Evolutionary conservation across 2,888 invertebrate species (phyloP).

Genomic region (Rotaria sp.): DNA sequence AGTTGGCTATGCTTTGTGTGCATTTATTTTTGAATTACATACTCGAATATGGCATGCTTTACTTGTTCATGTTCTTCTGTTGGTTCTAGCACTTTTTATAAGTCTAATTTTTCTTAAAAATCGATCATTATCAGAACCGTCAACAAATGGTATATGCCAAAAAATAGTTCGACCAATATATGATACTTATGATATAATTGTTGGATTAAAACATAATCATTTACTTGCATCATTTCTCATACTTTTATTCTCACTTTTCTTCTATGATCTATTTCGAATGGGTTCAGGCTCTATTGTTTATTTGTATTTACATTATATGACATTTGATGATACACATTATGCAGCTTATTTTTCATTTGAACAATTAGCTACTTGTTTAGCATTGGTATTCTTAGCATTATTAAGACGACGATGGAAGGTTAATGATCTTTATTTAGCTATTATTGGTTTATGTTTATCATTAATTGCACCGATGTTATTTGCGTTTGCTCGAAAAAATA

Average conservation of each 20-base stretch:
- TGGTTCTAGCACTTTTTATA: neutral
- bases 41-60: neutral
- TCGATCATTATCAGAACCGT: neutral
- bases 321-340: constrained; percentile 10
- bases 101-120: neutral
- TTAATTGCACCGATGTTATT: neutral
- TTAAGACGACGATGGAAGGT: neutral
- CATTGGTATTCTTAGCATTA: neutral
- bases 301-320: constrained; percentile 4
- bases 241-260: neutral
- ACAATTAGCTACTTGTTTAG: constrained; percentile 5
- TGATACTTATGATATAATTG: neutral
- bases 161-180: neutral
- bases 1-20: neutral
- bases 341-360: neutral
- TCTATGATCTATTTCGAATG: constrained; percentile 15
- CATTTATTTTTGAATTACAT: constrained; percentile 23
- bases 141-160: neutral
- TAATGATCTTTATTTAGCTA: constrained; percentile 14
- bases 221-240: neutral
- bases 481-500: neutral
- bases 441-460: neutral
- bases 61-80: neutral
- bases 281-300: neutral
- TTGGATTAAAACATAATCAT: neutral